Conservation (phyloP, 1,140 invertebrate species). For the Meteorus sp. region DNA sequence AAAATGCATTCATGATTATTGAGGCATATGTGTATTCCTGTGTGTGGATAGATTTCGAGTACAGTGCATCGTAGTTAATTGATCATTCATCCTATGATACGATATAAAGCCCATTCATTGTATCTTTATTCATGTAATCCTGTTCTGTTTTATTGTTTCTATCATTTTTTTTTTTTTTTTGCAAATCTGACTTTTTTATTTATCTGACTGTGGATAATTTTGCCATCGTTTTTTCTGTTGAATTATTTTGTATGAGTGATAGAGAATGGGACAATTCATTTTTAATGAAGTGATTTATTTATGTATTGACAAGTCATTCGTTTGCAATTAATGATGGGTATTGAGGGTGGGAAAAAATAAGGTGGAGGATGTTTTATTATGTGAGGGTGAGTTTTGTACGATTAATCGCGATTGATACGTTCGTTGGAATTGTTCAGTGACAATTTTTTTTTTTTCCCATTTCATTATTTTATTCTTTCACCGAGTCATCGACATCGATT, state of each 20-base stretch:
- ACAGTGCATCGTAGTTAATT: conserved; percentile 33
- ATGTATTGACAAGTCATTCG: background rate
- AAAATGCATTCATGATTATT: conserved; percentile 24
- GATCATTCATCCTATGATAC: conserved; percentile 31
- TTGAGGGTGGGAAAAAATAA: background rate
- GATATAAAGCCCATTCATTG: background rate
- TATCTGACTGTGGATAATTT: too few relatives aligned
- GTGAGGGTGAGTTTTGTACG: too few relatives aligned
- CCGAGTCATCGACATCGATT: conserved; percentile 19
- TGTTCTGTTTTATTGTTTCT: background rate
- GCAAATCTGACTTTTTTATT: too few relatives aligned
- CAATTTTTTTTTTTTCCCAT: conserved; percentile 1
- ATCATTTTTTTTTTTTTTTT: too few relatives aligned
- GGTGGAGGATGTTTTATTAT: too few relatives aligned
- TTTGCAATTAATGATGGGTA: conserved; percentile 1
- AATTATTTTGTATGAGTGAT: too few relatives aligned
- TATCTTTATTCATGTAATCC: too few relatives aligned
- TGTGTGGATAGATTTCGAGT: conserved; percentile 36
- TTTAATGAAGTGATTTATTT: too few relatives aligned
- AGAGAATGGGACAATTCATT: too few relatives aligned
- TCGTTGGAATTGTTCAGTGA: background rate
- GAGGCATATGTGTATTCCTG: conserved; percentile 12
- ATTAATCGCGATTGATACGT: too few relatives aligned
- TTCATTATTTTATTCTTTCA: too few relatives aligned
- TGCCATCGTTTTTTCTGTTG: too few relatives aligned